Conservation (phyloP, 37 sponge, comb jelly and placozoan genomes). For the Halisarca cf. caerulea region DNA sequence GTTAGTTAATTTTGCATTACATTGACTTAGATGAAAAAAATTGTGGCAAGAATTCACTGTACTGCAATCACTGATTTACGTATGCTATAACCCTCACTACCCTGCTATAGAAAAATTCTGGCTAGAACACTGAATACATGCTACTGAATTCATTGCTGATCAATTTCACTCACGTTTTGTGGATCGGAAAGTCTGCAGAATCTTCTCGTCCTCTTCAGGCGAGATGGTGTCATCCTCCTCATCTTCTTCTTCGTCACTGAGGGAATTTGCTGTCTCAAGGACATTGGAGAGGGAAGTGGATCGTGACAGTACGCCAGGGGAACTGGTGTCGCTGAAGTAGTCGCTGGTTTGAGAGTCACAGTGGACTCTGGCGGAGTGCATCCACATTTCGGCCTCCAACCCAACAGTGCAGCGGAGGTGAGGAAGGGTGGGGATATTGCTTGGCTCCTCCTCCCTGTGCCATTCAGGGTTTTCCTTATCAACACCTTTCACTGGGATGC, state of each 20-base stretch:
- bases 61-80: no score
- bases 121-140: background rate
- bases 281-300: slow-evolving; percentile 14
- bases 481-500: background rate
- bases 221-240: background rate
- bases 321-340: slow-evolving; percentile 21
- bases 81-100: no score
- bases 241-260: background rate
- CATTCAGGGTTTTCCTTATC: slow-evolving; percentile 17
- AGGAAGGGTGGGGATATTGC: no score
- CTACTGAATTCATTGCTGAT: background rate
- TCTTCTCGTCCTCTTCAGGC: background rate
- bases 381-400: background rate
- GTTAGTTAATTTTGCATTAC: no score
- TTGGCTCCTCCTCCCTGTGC: background rate
- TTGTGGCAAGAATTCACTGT: no score
- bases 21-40: no score
- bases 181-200: background rate
- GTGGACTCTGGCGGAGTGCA: no score
- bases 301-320: slow-evolving; percentile 4
- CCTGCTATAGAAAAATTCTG: background rate
- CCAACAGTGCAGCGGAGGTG: background rate
- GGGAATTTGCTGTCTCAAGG: background rate
- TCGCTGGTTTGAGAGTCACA: background rate
- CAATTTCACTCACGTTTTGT: background rate